Base-by-base conservation (phyloP, 1,140 invertebrate species). In the Ostrea edulis region DNA sequence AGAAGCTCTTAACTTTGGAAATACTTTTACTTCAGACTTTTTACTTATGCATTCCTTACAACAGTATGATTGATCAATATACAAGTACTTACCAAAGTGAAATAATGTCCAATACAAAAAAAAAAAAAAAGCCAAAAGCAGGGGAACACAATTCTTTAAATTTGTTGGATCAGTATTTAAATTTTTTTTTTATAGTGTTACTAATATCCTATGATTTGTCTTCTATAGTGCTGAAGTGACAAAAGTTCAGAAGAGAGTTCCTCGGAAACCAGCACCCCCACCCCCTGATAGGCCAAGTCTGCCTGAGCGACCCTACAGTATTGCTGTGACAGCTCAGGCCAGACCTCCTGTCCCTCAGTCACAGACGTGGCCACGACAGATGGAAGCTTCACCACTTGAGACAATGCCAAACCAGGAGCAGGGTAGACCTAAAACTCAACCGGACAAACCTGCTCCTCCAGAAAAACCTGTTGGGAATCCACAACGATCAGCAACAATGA, bases 231-330 rank as follows among this genome's bases (percentile, higher is more conserved):
- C 90, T 87, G 85, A 89, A 53, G 92, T 90, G 12, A 89, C 91
- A n/a, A 90, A 90, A 65, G 82, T 92, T n/a, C 90, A 89, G 77
- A 90, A 91, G 55, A 88, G 92, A 71, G 77, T 68, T 9, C 90
- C 90, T 25, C 88, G 91, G 65, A 94, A 94, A 84, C 93, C 93
- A 54, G 93, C 93, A 35, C 93, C 93, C 12, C 93, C 92, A 71
- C 93, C 93, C 35, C 93, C 93, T 12, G 92, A 89, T 44, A 87
- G 89, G 55, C 89, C 89, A 51, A 35, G n/a, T 35, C 25, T 85
- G 25, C 92, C 91, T 12, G 92, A 89, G 55, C 81, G 89, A 62
- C 89, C 89, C 14, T 92, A 91, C 88, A 90, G 89, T 81, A 91
- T 93, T 14, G 92, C 92, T 17, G 93, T 93, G 14, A 92, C 93